Percentiles rank a stretch among this genome's conserved stretches.
Conservation (phyloP, 2,888 invertebrate species). For the Entomobrya proxima region DNA sequence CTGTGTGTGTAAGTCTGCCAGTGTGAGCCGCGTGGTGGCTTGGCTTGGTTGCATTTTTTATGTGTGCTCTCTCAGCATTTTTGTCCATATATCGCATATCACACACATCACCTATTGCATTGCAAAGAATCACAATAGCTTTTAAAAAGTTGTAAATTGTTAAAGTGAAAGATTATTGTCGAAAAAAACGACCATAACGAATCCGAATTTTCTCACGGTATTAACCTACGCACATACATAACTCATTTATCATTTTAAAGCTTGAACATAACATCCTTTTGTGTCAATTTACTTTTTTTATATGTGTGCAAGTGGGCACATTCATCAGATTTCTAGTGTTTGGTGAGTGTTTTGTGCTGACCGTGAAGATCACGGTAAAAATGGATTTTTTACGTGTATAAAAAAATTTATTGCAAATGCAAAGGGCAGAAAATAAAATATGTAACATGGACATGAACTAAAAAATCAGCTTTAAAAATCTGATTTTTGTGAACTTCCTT, state of each 20-base stretch:
- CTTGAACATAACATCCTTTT: neutral
- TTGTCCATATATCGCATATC: neutral
- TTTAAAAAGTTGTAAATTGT: slow-evolving; percentile 30
- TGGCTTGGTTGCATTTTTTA: slow-evolving; percentile 3
- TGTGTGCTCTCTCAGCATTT: neutral
- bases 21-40: slow-evolving; percentile 40
- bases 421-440: too few species aligned
- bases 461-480: too few species aligned
- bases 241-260: neutral
- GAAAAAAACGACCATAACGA: slow-evolving; percentile 28
- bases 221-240: neutral
- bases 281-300: neutral
- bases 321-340: neutral
- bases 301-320: too few species aligned
- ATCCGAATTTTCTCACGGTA: slow-evolving; percentile 56
- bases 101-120: neutral
- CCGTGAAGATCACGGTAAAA: neutral
- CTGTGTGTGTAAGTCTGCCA: slow-evolving; percentile 23
- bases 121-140: neutral
- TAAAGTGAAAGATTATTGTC: slow-evolving; percentile 33
- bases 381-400: neutral
- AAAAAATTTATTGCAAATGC: too few species aligned
- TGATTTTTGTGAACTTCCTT: too few species aligned
- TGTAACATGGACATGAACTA: too few species aligned
- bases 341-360: neutral